Base-by-base conservation (phyloP, 2,888 invertebrate genomes). In the Eupithecia dodoneata region DNA sequence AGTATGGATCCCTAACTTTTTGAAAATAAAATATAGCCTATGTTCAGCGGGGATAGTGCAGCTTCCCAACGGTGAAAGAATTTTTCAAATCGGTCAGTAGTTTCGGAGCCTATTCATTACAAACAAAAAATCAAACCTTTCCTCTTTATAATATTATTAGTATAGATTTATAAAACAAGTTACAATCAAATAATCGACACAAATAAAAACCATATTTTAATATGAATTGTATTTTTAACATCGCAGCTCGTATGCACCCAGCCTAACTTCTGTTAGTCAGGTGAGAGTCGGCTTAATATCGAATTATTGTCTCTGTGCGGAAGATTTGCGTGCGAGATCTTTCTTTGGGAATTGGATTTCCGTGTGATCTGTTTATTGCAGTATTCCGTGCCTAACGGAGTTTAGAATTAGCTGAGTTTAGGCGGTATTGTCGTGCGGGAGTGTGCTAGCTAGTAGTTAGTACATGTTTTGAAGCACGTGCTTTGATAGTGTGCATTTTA, bases 281-380 rank as follows among this genome's bases (percentile, higher is more conserved):
- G 92, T 92, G 92, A 91, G 90, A 89, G 80, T 76, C 79, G 83
- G 87, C 88, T 91, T 90, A 91, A 88, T 88, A 89, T 88, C 87
- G 86, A 88, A 89, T 90, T 90, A 91, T 90, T 89, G 90, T 89
- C 87, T 87, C 86, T 87, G 86, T 86, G 85, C 82, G 87, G 87
- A 84, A 81, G 81, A 82, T 81, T 86, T 87, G 85, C 84, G 87
- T 87, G 85, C 82, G 87, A 86, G 85, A 81, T 81, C 84, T 83
- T 83, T 83, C 81, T 84, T 81, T 81, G 81, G 84, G 84, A 85
- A 86, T 88, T 83, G 79, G 85, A 86, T 87, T 88, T 85, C 74
- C 30, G 70, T 73, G 63, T 77, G 79, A 77, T 80, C 77, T 80
- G 76, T 80, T 79, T 79, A 75, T 77, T 72, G 79, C 73, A 76